These are phyloP conservation scores for Idris sp. DNA, from an alignment of 1,140 invertebrate species.

Conservation along the genomic window DNA sequence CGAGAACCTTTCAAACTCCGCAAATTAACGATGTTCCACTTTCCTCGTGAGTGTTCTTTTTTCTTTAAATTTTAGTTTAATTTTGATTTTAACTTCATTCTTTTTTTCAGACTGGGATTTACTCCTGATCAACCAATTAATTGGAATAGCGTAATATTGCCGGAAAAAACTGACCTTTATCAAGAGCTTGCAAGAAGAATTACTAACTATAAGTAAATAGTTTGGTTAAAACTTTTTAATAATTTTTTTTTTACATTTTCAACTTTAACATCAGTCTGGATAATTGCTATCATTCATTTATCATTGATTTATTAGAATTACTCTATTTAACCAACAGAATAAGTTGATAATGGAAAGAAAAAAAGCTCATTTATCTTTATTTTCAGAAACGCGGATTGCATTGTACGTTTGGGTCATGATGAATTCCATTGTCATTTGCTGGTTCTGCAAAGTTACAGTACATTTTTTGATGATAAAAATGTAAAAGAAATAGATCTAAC, in stretches of 20 bases:
- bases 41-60: conserved; percentile 67
- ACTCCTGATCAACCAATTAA: conserved; percentile 76
- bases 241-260: no score
- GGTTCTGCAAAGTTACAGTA: conserved; percentile 81
- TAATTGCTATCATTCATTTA: no score
- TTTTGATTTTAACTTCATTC: conserved; percentile 20
- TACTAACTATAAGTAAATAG: conserved; percentile 79
- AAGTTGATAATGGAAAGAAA: no score
- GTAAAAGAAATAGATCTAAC: conserved; percentile 78
- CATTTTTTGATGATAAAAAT: conserved; percentile 79
- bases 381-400: conserved; percentile 81
- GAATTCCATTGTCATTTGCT: conserved; percentile 81
- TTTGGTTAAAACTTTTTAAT: background rate
- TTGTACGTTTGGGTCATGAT: conserved; percentile 79
- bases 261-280: no score
- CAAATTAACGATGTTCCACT: conserved; percentile 68
- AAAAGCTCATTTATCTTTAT: no score
- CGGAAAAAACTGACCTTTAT: conserved; percentile 80
- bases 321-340: no score
- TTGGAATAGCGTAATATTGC: conserved; percentile 78
- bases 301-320: no score
- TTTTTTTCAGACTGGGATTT: conserved; percentile 76
- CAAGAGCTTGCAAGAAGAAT: conserved; percentile 78
- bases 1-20: conserved; percentile 37
- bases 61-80: conserved; percentile 33